A percentile compares a stretch with the other conserved stretches of the same genome.
Conservation (phyloP, 2,113 vertebrate genomes). For the Oryzias javanicus region DNA sequence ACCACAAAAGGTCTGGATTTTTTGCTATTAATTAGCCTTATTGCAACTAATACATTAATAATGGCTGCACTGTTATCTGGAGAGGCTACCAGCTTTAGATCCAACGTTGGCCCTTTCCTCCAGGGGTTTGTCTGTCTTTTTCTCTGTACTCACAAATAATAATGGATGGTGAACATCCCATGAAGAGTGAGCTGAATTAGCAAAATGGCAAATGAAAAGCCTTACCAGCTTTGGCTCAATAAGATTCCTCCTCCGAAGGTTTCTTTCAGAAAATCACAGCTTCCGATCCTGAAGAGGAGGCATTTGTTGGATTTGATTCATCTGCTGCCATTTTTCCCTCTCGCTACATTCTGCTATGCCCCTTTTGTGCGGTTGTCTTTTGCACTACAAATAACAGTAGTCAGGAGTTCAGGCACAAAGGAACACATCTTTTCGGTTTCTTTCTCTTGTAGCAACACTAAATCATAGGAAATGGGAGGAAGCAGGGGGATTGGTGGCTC, state of each 20-base stretch:
- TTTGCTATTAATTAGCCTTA: too few species aligned
- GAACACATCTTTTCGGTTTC: conserved; percentile 19
- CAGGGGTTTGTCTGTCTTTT: not conserved
- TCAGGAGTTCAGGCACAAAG: conserved; percentile 17
- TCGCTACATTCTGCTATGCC: not conserved
- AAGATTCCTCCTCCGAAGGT: not conserved
- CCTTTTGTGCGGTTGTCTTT: not conserved
- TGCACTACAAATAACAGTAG: conserved; percentile 8
- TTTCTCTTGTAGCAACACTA: conserved; percentile 27
- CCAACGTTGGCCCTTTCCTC: not conserved
- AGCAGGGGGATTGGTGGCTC: conserved; percentile 43
- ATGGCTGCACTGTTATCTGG: too few species aligned
- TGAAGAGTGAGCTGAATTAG: not conserved
- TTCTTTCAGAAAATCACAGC: not conserved
- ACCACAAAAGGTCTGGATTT: too few species aligned
- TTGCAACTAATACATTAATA: too few species aligned
- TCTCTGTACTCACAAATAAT: not conserved
- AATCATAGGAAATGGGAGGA: conserved; percentile 21
- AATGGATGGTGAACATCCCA: conserved; percentile 7
- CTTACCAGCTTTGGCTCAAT: not conserved
- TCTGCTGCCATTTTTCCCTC: not conserved
- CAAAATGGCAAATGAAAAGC: not conserved
- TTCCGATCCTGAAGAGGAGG: not conserved
- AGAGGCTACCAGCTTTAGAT: too few species aligned
- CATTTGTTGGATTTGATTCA: conserved; percentile 20